These are phyloP conservation scores for Melanophora roralis DNA, from an alignment of 2,888 invertebrate species.

Conservation along the genomic window DNA sequence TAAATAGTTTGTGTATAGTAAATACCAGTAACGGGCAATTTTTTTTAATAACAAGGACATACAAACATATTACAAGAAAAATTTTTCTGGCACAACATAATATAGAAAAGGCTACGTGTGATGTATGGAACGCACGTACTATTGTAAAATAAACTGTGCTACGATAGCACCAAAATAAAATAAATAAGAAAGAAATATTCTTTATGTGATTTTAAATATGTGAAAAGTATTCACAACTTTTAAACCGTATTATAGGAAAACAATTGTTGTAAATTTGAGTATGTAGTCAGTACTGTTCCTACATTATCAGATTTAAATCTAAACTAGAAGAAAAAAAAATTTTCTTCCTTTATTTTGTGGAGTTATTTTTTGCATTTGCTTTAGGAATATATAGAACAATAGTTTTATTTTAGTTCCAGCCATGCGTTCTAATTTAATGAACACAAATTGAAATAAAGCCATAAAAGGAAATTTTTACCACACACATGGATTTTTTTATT, in stretches of 20 bases:
- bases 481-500: constrained; percentile 38
- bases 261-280: constrained; percentile 40
- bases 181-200: constrained; percentile 17
- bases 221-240: constrained; percentile 56
- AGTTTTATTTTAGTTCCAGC: constrained; percentile 57
- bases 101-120: constrained; percentile 46
- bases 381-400: constrained; percentile 55
- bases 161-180: neutral
- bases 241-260: constrained; percentile 32
- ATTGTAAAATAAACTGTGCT: constrained; percentile 21
- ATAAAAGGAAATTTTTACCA: constrained; percentile 67
- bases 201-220: constrained; percentile 61
- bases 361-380: neutral
- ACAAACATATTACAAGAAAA: constrained; percentile 53
- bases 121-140: constrained; percentile 57
- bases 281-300: constrained; percentile 8
- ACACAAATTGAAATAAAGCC: constrained; percentile 71
- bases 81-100: constrained; percentile 10
- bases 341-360: neutral
- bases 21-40: constrained; percentile 14
- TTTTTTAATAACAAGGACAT: constrained; percentile 57
- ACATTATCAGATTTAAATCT: constrained; percentile 60
- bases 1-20: constrained; percentile 8
- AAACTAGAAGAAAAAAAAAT: constrained; percentile 45
- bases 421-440: constrained; percentile 70